Evolutionary conservation across 2,113 vertebrate genomes (phyloP), one percentile per base, ranked within the genome.

Genomic region (Centropus unirufus): DNA sequence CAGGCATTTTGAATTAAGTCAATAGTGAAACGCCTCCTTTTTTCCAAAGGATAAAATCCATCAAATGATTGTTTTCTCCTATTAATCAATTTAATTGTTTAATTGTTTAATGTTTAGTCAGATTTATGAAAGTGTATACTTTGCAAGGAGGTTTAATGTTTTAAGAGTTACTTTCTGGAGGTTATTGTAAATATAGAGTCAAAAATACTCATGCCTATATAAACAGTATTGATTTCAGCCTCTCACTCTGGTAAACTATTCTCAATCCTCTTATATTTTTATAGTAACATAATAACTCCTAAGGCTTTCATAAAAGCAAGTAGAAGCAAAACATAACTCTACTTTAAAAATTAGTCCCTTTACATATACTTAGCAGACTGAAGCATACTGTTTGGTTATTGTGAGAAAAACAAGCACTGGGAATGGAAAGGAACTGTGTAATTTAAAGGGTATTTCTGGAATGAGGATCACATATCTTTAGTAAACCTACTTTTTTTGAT

Each of bases 91-190:
- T 87, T 58, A 86, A 93, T 75, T 62, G 32, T 92, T 93, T n/a
- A n/a, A 83, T 62, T 61, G 32, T n/a, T 92, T 96, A 93, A 86
- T 90, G 6, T 93, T 95, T 92, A 80, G 34, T 68, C 52, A 92
- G 94, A 95, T 95, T 96, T 96, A 97, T 96, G 74, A 89, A 93
- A 92, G 46, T 44, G 69, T 82, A 74, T 64, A 57, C 77, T 93
- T 85, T 74, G 42, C 44, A 46, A 74, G 70, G 62, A 96, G 51
- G 76, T 95, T 97, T 97, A 96, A 96, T 84, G 74, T 23, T 68
- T 91, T 92, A 89, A 94, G 87, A 67, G 20, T 88, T 94, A 87
- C 89, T 89, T 91, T 96, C 70, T 89, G 58, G 58, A 93, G 29
- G 46, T 94, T 93, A 91, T 85, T 96, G 84, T 94, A 95, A 95